Base-by-base conservation (phyloP, 2,113 vertebrate genomes). In the Probosciger aterrimus region DNA sequence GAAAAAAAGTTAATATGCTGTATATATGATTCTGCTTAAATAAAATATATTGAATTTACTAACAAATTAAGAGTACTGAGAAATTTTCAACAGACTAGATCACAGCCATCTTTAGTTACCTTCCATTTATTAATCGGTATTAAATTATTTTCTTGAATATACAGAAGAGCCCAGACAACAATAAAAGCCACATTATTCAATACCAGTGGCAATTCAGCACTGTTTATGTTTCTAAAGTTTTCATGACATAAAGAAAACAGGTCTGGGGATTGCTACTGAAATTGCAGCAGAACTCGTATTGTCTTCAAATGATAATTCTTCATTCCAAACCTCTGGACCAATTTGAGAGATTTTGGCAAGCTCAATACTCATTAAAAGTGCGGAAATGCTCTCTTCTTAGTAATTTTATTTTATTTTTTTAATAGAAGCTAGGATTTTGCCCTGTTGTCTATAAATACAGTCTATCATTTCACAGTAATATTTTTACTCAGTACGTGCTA, bases 1-100 rank as follows among this genome's bases (percentile, higher is more conserved):
- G 95, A 97, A 98, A 97, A 97, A 98, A 97, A 96, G 97, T 97
- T 98, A 98, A 98, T 98, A 98, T 94, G 97, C 86, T 96, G 96
- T 97, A 97, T 97, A 96, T 97, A 95, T 89, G 93, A 93, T 97
- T 96, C 95, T 95, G 81, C 87, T 97, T 97, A 97, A 98, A 98
- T 97, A 97, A 97, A 97, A 97, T 93, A 95, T 82, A 97, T 67
- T 96, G 95, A 88, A 95, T 97, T 97, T 97, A 96, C 97, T 94
- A 96, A 96, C 89, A 97, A 96, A 96, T 96, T 92, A 95, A 93
- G 80, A 77, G 90, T 62, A 94, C 7, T 89, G 92, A 96, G 94
- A 97, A 94, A 91, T 96, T 97, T 97, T 96, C 94, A 97, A 88
- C 76, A 90, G 95, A 97, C 90, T 96, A 82, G 86, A 96, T 92